These are phyloP conservation scores for Drosophila ambigua DNA, from an alignment of 1,140 invertebrate genomes.

Conservation along the genomic window DNA sequence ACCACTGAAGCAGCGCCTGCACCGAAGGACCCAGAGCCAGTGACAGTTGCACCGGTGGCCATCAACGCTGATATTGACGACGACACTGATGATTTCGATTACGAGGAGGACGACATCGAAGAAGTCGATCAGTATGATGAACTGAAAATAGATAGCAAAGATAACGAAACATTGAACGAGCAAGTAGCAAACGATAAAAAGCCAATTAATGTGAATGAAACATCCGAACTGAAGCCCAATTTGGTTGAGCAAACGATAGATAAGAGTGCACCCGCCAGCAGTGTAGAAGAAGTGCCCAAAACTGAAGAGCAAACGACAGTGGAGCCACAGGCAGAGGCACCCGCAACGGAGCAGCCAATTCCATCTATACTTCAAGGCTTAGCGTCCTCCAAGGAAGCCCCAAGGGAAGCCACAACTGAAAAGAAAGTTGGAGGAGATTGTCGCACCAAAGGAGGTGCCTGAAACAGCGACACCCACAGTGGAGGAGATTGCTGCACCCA, in stretches of 20 bases:
- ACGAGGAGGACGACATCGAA: conserved; percentile 37
- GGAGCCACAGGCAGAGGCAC: background rate
- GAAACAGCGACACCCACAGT: background rate
- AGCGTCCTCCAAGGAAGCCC: background rate
- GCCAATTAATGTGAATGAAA: conserved; percentile 14
- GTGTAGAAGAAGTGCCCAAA: background rate
- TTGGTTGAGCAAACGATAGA: conserved; percentile 7
- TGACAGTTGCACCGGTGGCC: background rate
- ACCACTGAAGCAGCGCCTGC: background rate
- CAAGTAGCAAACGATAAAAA: conserved; percentile 30
- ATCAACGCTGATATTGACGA: conserved; percentile 40
- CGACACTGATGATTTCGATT: conserved; percentile 47
- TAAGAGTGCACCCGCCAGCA: background rate
- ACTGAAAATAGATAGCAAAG: conserved; percentile 35
- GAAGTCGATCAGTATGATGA: conserved; percentile 36
- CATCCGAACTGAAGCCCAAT: background rate
- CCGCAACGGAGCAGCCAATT: background rate
- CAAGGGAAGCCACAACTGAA: background rate
- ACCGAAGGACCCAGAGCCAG: background rate
- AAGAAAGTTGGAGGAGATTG: background rate
- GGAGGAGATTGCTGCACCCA: background rate
- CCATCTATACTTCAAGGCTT: background rate
- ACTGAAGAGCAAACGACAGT: background rate
- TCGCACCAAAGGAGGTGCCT: background rate
- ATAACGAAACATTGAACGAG: conserved; percentile 27